Percentiles rank a stretch among this genome's conserved stretches.
These are phyloP conservation scores for Amia ocellicauda DNA, from an alignment of 2,113 vertebrate species.

Conservation along the genomic window DNA sequence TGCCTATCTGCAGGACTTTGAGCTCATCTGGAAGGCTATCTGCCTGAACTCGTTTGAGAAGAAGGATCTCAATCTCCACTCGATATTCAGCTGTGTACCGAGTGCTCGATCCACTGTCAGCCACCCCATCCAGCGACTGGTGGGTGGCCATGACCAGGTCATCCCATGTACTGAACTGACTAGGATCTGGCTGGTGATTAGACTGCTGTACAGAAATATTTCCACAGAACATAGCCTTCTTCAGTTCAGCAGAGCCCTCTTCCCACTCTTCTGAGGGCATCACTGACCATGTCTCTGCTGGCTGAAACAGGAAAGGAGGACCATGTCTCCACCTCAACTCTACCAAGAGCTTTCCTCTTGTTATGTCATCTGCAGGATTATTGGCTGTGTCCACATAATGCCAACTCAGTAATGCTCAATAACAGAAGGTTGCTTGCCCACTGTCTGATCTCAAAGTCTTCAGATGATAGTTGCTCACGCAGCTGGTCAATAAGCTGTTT, in stretches of 20 bases:
- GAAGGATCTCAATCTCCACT: neutral
- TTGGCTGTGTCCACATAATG: no score
- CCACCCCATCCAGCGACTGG: neutral
- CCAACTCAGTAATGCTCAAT: no score
- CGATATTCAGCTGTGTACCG: neutral
- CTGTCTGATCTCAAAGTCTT: neutral
- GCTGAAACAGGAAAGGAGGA: no score
- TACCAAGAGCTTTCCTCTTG: no score
- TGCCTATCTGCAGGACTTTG: neutral
- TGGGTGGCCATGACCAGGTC: neutral
- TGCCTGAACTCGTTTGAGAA: neutral
- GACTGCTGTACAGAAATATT: no score
- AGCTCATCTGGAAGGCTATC: conserved; percentile 2
- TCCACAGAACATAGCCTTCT: no score
- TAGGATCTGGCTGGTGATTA: neutral
- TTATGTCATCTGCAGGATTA: no score
- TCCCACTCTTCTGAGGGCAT: no score
- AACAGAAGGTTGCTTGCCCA: conserved; percentile 11
- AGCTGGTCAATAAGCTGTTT: neutral
- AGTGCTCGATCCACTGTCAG: neutral
- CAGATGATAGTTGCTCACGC: neutral
- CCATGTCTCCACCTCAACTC: no score
- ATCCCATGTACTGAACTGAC: neutral
- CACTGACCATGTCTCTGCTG: no score
- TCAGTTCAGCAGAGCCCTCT: no score